Conservation (phyloP, 2,797 vertebrate genomes). For the Rhabdomys pumilio region DNA sequence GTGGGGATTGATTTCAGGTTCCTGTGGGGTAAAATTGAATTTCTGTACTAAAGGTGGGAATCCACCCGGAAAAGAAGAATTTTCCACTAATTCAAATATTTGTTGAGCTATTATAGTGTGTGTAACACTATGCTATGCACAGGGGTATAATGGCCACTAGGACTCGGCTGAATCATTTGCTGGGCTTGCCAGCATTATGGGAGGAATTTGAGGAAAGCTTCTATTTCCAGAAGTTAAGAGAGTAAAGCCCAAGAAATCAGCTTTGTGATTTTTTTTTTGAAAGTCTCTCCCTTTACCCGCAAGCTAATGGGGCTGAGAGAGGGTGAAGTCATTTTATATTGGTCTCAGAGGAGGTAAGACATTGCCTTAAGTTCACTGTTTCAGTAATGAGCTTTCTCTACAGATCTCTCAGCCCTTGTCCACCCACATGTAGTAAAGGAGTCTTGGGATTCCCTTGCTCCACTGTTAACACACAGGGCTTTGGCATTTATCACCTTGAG, state of each 20-base stretch:
- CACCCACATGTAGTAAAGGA: background rate
- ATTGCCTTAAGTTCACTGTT: background rate
- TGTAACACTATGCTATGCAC: background rate
- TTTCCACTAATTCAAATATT: constrained; percentile 50
- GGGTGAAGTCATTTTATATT: background rate
- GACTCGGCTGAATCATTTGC: background rate
- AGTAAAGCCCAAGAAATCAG: background rate
- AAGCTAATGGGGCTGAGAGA: background rate
- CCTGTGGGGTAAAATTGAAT: background rate
- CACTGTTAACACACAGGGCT: background rate
- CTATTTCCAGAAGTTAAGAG: background rate
- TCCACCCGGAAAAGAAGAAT: constrained; percentile 55
- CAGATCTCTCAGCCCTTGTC: background rate
- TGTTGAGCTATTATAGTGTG: background rate
- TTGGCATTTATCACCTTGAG: background rate
- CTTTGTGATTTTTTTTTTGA: background rate
- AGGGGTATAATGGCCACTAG: background rate
- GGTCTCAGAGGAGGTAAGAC: background rate
- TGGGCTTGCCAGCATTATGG: background rate
- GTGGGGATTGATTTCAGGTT: background rate
- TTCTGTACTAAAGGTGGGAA: constrained; percentile 51
- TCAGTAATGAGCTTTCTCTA: constrained; percentile 40
- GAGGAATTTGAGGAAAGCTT: background rate
- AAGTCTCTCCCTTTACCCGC: background rate
- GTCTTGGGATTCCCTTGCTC: background rate